Evolutionary conservation across 35 echinoderm and acorn worm genomes (phyloP), one percentile per base, ranked within the genome.

Genomic region (Eucidaris tribuloides): DNA sequence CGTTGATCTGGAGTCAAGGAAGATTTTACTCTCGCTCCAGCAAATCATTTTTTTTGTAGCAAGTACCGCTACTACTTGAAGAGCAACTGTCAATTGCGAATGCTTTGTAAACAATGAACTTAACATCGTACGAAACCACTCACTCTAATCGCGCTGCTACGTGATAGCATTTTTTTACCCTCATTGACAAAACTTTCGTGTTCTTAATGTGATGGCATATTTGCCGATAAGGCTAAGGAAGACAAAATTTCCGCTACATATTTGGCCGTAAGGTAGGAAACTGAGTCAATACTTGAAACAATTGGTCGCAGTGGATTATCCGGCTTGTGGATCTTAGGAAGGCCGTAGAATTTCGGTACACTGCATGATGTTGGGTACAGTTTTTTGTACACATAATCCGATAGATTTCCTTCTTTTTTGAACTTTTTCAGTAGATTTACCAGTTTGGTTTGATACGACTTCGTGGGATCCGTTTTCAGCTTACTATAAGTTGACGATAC

Each of bases 341-440:
- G 38, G 36, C 81, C 81, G 40, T 83, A 63, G 31, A 83, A 62
- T 58, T 83, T 83, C 15, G 81, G 81, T 24, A 62, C 72, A 42
- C 46, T 42, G 28, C 44, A 42, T 19, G 7, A 33, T 6, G 72
- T 78, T 17, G 72, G 72, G 46, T 78, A 78, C 24, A 78, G 46
- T 33, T 78, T 35, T 78, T 48, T 78, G 72, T 78, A 78, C 14
- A 3, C 28, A 2, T n/a, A 44, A 3, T 9, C 36, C 13, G 36
- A 25, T 42, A 78, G 41, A 78, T 11, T 42, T 25, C 43, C 25
- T 25, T 48, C 44, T 6, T 78, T 14, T 78, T 78, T 78, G 14
- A 78, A 24, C 41, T 23, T 42, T 78, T 78, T 42, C 72, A 78
- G 27, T 17, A 15, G 3, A 42, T 78, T 42, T 25, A 78, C 44